Evolutionary conservation across 2,113 vertebrate genomes (phyloP).

Genomic region (Pimephales promelas): DNA sequence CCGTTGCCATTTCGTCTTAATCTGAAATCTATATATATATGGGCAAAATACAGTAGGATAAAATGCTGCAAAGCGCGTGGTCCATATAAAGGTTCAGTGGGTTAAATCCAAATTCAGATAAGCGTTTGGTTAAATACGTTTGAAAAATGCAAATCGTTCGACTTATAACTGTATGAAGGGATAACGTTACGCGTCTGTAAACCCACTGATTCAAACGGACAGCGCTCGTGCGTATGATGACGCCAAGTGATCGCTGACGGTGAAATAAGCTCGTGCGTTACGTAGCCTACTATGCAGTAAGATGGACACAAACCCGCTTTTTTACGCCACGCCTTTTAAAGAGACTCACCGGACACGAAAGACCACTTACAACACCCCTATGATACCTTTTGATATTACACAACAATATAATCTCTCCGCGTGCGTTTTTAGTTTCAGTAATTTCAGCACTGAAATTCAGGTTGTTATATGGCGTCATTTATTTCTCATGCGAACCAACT

Average conservation of each 20-base stretch:
- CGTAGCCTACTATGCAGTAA: too few relatives aligned
- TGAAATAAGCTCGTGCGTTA: conserved; percentile 28
- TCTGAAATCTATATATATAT: conserved; percentile 33
- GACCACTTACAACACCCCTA: neutral
- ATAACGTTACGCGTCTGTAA: neutral
- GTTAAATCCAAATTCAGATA: conserved; percentile 29
- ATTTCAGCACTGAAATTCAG: too few relatives aligned
- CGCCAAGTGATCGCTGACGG: conserved; percentile 3
- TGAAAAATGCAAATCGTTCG: neutral
- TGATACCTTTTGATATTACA: conserved; percentile 13
- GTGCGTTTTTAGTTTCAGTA: neutral
- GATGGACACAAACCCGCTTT: conserved; percentile 14
- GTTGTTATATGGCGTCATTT: neutral
- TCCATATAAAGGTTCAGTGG: conserved; percentile 34
- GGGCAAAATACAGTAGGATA: conserved; percentile 44
- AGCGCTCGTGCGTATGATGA: conserved; percentile 37
- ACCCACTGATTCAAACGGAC: conserved; percentile 38
- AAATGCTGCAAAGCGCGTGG: conserved; percentile 39
- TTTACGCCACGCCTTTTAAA: conserved; percentile 62
- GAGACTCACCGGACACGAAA: conserved; percentile 32
- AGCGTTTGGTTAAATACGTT: neutral
- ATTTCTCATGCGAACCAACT: neutral
- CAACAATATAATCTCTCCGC: neutral
- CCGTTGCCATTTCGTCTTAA: conserved; percentile 80
- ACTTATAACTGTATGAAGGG: neutral